phyloP scores from a whole-genome alignment of 2,888 invertebrate species.

The Trichogramma evanescens region DNA sequence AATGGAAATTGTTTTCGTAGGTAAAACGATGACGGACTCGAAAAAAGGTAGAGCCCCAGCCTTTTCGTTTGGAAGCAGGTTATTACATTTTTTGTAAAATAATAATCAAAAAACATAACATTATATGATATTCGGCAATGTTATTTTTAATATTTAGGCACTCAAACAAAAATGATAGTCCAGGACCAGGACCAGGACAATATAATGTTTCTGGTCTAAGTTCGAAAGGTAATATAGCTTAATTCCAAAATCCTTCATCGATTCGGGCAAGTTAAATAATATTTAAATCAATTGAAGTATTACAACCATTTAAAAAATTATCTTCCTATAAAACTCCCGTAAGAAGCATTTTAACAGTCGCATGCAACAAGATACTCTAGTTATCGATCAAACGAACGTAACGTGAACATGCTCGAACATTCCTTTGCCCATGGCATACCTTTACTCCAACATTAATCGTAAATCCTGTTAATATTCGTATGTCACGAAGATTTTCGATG shows the following conservation, averaged over 20 bases:
- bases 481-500: background rate
- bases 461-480: background rate
- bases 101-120: background rate
- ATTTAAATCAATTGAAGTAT: too few species aligned
- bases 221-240: slow-evolving; percentile 60
- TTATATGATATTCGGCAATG: background rate
- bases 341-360: background rate
- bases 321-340: background rate
- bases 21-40: slow-evolving; percentile 70
- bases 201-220: slow-evolving; percentile 82
- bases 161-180: slow-evolving; percentile 50
- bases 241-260: background rate
- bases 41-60: slow-evolving; percentile 73
- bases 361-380: slow-evolving; percentile 1
- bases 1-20: slow-evolving; percentile 45
- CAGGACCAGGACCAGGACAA: slow-evolving; percentile 84
- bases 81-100: background rate
- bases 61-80: slow-evolving; percentile 69
- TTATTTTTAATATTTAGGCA: slow-evolving; percentile 39
- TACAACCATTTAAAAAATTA: too few species aligned
- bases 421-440: slow-evolving; percentile 22
- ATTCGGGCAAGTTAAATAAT: too few species aligned
- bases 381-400: slow-evolving; percentile 21
- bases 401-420: slow-evolving; percentile 7
- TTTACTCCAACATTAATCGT: background rate